These are phyloP conservation scores for Ophonus ardosiacus DNA, from an alignment of 2,888 invertebrate genomes.

Conservation along the genomic window DNA sequence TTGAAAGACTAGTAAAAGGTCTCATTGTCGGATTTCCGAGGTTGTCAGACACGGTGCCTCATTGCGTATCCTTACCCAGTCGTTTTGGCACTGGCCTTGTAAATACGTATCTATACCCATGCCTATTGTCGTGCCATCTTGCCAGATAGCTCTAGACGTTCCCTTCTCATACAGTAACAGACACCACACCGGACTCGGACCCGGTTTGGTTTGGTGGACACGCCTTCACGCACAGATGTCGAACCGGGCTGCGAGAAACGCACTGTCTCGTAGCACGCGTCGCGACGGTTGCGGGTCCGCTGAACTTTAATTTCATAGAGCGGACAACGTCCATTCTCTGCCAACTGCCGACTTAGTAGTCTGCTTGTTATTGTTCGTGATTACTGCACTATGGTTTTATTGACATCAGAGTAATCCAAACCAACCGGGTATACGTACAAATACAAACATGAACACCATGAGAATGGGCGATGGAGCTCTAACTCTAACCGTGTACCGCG, in stretches of 20 bases:
- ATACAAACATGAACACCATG: no score
- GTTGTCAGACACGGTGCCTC: slow-evolving; percentile 52
- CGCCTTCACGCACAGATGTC: slow-evolving; percentile 39
- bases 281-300: slow-evolving; percentile 14
- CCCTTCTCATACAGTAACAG: slow-evolving; percentile 50
- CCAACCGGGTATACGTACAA: no score
- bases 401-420: neutral
- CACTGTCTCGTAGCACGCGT: slow-evolving; percentile 6
- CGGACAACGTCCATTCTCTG: neutral
- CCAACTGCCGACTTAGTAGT: neutral
- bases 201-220: slow-evolving; percentile 1
- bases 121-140: slow-evolving; percentile 4
- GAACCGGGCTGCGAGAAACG: neutral
- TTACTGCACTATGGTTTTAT: neutral
- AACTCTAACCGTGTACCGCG: neutral
- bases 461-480: neutral
- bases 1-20: neutral
- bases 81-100: slow-evolving; percentile 52
- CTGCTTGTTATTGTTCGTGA: neutral
- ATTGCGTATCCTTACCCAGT: slow-evolving; percentile 50
- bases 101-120: slow-evolving; percentile 57
- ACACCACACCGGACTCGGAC: neutral
- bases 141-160: slow-evolving; percentile 56
- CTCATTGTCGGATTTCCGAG: neutral
- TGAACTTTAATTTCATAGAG: neutral